phyloP scores from a whole-genome alignment of 2,113 vertebrate species.

The Hippolais icterina region DNA sequence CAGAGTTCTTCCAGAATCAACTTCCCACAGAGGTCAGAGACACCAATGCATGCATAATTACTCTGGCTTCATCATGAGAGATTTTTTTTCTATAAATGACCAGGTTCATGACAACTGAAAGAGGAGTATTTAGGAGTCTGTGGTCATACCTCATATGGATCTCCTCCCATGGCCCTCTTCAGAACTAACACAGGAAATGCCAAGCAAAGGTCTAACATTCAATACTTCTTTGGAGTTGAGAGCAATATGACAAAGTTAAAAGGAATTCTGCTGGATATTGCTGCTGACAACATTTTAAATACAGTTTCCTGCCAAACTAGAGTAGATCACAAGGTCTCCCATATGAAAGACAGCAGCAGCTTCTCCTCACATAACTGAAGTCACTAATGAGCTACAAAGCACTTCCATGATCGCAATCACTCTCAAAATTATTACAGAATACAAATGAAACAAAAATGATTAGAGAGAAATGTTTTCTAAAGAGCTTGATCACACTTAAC shows the following conservation, averaged over 20 bases:
- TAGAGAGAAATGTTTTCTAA: slow-evolving; percentile 12
- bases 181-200: neutral
- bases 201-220: neutral
- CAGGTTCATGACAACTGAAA: neutral
- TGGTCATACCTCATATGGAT: neutral
- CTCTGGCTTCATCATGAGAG: neutral
- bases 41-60: neutral
- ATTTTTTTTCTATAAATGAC: neutral
- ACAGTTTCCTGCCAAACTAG: neutral
- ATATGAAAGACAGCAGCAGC: neutral
- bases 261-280: neutral
- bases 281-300: neutral
- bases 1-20: neutral
- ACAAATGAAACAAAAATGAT: slow-evolving; percentile 43
- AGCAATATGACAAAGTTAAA: neutral
- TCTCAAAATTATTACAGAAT: slow-evolving; percentile 39
- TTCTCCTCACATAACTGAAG: neutral
- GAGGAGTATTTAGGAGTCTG: neutral
- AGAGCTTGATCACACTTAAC: neutral
- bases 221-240: neutral
- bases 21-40: neutral
- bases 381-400: slow-evolving; percentile 29
- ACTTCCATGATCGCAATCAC: neutral
- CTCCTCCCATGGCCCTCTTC: neutral
- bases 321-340: neutral